A percentile compares a stretch with the other conserved stretches of the same genome.
phyloP scores from a whole-genome alignment of 2,888 invertebrate species.

The Sylvicola cinctus region DNA sequence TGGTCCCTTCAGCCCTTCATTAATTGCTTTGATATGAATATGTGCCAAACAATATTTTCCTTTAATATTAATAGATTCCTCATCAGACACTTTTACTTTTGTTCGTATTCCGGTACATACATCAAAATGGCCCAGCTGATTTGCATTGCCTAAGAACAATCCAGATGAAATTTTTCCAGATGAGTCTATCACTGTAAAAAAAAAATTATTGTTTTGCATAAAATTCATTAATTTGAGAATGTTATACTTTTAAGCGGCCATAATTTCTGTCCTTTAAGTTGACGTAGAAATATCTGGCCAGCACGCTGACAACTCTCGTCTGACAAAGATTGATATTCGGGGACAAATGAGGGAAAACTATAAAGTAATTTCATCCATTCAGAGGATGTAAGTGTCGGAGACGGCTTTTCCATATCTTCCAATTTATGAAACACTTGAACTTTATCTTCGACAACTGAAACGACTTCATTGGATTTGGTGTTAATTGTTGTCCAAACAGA shows the following conservation, averaged over 20 bases:
- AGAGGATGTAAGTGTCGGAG: slow-evolving; percentile 14
- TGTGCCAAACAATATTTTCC: slow-evolving; percentile 49
- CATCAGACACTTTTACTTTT: slow-evolving; percentile 31
- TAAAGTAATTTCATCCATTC: slow-evolving; percentile 38
- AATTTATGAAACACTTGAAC: slow-evolving; percentile 11
- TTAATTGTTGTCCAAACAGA: slow-evolving; percentile 3
- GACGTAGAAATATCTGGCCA: slow-evolving; percentile 43
- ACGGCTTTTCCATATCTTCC: slow-evolving; percentile 5
- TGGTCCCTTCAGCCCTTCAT: slow-evolving; percentile 35
- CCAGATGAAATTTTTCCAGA: slow-evolving; percentile 43
- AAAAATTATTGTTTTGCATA: slow-evolving; percentile 1
- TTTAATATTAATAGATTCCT: slow-evolving; percentile 9
- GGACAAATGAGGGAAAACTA: slow-evolving; percentile 43
- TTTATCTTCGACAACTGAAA: slow-evolving; percentile 4
- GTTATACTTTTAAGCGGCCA: slow-evolving; percentile 54
- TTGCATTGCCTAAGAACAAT: slow-evolving; percentile 40
- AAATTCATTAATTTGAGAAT: not conserved
- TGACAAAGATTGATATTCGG: slow-evolving; percentile 41
- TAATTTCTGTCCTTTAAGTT: slow-evolving; percentile 42
- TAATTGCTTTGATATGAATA: slow-evolving; percentile 37
- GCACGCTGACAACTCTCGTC: slow-evolving; percentile 45
- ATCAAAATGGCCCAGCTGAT: slow-evolving; percentile 40
- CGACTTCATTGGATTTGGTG: not conserved
- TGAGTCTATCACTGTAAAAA: slow-evolving; percentile 38
- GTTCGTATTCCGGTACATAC: slow-evolving; percentile 23